Conservation (phyloP, 2,113 vertebrate species). For the Geothlypis trichas region DNA sequence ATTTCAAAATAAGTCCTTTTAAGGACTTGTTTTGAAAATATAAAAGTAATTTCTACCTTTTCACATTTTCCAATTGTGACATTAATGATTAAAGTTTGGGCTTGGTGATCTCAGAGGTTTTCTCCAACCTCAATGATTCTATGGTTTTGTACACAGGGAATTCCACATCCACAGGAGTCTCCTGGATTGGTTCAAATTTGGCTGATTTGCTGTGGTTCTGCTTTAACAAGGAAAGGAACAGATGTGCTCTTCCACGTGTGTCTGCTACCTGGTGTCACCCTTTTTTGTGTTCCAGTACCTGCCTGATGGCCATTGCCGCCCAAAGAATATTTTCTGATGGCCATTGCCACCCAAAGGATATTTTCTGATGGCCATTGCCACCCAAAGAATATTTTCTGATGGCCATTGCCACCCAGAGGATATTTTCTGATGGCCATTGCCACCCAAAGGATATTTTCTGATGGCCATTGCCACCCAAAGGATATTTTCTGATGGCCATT, state of each 20-base stretch:
- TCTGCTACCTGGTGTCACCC: fast-evolving
- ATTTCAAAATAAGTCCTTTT: neutral
- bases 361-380: neutral
- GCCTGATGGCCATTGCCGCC: neutral
- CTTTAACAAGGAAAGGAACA: neutral
- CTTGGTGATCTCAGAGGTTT: neutral
- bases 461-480: neutral
- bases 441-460: neutral
- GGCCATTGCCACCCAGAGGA: neutral
- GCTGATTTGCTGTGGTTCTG: neutral
- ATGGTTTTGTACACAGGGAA: neutral
- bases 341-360: neutral
- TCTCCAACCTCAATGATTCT: neutral
- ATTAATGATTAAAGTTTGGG: neutral
- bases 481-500: neutral
- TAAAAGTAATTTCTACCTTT: neutral
- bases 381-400: neutral
- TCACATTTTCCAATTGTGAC: neutral
- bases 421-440: neutral
- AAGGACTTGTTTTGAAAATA: neutral
- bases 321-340: neutral
- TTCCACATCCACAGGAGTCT: neutral
- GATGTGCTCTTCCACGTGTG: fast-evolving
- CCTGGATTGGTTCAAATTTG: neutral
- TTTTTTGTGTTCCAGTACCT: neutral